Percentiles rank a stretch among this genome's conserved stretches.
phyloP scores from a whole-genome alignment of 2,797 vertebrate species.

The Garrulus glandarius region DNA sequence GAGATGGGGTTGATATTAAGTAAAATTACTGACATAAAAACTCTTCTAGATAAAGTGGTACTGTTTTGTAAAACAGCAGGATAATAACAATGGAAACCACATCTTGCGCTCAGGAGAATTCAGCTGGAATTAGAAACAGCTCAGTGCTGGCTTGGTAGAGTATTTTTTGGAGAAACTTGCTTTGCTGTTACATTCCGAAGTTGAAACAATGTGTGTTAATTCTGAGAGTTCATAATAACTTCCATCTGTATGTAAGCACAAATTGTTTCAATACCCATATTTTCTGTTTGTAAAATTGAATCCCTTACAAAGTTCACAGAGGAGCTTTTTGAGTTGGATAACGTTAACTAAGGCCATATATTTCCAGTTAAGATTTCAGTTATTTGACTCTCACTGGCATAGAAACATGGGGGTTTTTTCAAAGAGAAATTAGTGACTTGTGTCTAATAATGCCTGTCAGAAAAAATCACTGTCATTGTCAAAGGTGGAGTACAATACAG shows the following conservation, averaged over 20 bases:
- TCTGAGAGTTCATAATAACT: slow-evolving; percentile 40
- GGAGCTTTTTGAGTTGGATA: background rate
- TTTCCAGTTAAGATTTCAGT: background rate
- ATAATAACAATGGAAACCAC: slow-evolving; percentile 47
- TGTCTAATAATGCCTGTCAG: background rate
- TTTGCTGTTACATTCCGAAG: slow-evolving; percentile 61
- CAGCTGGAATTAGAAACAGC: slow-evolving; percentile 59
- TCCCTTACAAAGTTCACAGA: background rate
- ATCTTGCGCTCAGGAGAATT: slow-evolving; percentile 10
- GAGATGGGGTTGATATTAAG: background rate
- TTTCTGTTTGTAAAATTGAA: slow-evolving; percentile 8
- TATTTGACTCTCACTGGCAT: background rate
- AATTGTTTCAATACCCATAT: slow-evolving; percentile 30
- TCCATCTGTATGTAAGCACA: slow-evolving; percentile 51
- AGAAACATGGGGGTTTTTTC: background rate
- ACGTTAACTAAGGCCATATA: background rate
- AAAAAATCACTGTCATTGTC: background rate
- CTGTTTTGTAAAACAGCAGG: slow-evolving; percentile 45
- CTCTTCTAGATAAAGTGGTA: background rate
- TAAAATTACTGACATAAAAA: slow-evolving; percentile 12
- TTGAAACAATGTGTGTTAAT: slow-evolving; percentile 61
- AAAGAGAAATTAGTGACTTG: background rate
- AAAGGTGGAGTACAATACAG: background rate
- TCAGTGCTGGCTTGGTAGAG: slow-evolving; percentile 34
- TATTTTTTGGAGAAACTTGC: slow-evolving; percentile 56